Evolutionary conservation across 2,113 vertebrate genomes (phyloP).

Genomic region (Pluvianellus socialis): DNA sequence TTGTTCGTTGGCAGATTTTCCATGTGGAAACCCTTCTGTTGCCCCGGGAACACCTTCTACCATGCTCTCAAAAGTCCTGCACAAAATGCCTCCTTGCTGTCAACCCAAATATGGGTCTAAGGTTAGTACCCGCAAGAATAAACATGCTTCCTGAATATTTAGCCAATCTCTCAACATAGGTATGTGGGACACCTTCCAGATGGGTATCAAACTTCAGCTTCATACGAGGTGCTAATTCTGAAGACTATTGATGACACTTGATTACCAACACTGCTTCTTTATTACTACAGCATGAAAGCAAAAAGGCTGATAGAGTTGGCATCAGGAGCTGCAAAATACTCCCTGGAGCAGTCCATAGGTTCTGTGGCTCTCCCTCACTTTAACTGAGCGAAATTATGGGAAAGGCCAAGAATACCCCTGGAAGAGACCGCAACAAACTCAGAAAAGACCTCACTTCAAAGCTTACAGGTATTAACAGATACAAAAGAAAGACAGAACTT

Average conservation of each 20-base stretch:
- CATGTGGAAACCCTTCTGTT: neutral
- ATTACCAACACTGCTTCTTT: neutral
- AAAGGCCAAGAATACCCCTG: neutral
- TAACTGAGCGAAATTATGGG: neutral
- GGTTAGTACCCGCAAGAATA: neutral
- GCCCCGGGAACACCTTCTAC: neutral
- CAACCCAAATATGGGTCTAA: neutral
- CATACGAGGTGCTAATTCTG: neutral
- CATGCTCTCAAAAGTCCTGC: rapidly evolving
- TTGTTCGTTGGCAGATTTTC: neutral
- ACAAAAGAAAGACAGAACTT: neutral
- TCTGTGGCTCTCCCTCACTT: neutral
- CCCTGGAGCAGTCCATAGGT: neutral
- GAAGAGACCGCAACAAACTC: neutral
- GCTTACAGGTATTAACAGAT: neutral
- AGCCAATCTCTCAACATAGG: neutral
- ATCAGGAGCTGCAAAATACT: neutral
- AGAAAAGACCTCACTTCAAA: neutral
- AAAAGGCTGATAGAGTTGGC: neutral
- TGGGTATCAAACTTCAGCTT: neutral
- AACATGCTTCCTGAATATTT: neutral
- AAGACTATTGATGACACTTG: neutral
- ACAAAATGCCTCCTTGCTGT: neutral
- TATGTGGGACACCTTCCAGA: neutral
- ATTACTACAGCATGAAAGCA: neutral